phyloP scores from a whole-genome alignment of 64 coral and sea anemone genomes.

The Montipora capricornis region DNA sequence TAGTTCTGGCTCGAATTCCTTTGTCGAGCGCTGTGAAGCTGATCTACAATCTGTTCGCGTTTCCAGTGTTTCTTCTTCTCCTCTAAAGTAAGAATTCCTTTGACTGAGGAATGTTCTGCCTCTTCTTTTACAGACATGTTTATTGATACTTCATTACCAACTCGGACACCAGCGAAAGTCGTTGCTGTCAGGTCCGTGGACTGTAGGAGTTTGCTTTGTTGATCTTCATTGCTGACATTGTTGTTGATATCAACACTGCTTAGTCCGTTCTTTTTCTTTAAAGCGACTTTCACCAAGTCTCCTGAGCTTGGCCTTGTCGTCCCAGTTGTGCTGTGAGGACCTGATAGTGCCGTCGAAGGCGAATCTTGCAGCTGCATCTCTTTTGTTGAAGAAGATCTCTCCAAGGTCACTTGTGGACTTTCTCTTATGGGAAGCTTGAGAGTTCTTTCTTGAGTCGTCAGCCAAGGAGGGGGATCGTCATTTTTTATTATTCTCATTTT shows the following conservation, averaged over 20 bases:
- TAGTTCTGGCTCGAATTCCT: conserved; percentile 35
- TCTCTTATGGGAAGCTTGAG: not conserved
- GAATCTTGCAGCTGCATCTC: not conserved
- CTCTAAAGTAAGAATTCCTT: conserved; percentile 7
- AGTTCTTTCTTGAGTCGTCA: not conserved
- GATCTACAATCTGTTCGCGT: conserved; percentile 58
- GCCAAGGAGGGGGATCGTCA: not conserved
- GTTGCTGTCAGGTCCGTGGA: not conserved
- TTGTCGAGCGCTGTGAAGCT: not conserved
- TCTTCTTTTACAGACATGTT: not conserved
- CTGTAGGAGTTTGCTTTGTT: not conserved
- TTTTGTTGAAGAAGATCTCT: not conserved
- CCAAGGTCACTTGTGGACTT: not conserved
- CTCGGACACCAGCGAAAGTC: not conserved
- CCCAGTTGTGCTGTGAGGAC: not conserved
- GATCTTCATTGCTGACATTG: not conserved
- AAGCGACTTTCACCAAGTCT: not conserved
- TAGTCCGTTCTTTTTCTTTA: not conserved
- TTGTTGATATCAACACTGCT: not conserved
- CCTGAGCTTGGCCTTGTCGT: not conserved
- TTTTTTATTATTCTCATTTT: conserved; percentile 21
- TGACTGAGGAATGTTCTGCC: not conserved
- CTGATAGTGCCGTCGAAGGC: not conserved
- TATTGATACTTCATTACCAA: not conserved
- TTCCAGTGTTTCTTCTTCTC: conserved; percentile 69